Conservation (phyloP, 35 echinoderm and acorn worm genomes). For the Antedon bifida region DNA sequence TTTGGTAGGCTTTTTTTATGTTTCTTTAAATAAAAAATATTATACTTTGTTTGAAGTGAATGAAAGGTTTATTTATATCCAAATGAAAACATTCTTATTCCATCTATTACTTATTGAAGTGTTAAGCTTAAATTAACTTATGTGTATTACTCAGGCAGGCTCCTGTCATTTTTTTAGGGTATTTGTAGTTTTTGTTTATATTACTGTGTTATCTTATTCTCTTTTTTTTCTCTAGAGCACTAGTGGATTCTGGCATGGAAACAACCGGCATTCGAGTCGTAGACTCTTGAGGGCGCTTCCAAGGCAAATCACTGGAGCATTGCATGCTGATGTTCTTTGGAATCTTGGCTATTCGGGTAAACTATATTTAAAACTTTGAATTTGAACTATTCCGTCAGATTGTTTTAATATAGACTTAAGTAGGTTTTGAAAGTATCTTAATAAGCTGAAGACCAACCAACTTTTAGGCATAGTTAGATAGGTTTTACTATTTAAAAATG, state of each 20-base stretch:
- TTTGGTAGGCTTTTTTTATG: conserved; percentile 43
- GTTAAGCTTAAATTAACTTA: no score
- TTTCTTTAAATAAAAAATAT: no score
- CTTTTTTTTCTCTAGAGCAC: conserved; percentile 26
- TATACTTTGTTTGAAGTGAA: no score
- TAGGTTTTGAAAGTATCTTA: background rate
- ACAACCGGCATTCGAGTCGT: conserved; percentile 43
- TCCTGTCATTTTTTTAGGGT: no score
- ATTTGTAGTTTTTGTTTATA: no score
- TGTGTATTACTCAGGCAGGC: no score
- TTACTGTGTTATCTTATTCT: background rate
- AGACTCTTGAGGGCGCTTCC: conserved; percentile 69
- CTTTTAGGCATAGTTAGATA: no score
- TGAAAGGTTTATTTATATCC: no score
- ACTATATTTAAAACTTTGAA: background rate
- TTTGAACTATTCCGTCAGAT: background rate
- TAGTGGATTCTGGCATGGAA: conserved; percentile 54
- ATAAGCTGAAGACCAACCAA: no score
- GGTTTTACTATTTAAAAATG: no score
- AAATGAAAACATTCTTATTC: no score
- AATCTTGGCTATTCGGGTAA: conserved; percentile 88
- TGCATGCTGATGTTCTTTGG: conserved; percentile 93
- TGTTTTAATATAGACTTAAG: background rate
- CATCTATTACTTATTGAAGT: no score
- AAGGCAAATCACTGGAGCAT: conserved; percentile 75